Evolutionary conservation across 2,888 invertebrate genomes (phyloP).

Genomic region (Dryomyza anilis): DNA sequence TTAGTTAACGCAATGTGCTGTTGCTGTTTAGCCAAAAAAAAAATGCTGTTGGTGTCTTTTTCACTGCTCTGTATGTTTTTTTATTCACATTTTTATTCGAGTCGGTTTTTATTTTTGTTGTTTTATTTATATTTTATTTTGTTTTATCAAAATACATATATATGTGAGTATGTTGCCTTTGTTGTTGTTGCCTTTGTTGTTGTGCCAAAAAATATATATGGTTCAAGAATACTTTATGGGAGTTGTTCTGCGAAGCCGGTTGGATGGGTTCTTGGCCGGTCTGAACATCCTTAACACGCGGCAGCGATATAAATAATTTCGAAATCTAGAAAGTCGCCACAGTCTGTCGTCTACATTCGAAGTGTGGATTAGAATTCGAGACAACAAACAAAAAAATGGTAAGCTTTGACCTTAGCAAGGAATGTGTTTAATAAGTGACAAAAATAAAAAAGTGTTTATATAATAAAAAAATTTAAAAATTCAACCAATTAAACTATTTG

Average conservation of each 20-base stretch:
- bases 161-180: background rate
- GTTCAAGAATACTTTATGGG: slow-evolving; percentile 47
- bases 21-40: no score
- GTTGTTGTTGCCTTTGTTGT: background rate
- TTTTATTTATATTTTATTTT: no score
- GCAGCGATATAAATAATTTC: slow-evolving; percentile 54
- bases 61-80: no score
- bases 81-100: no score
- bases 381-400: slow-evolving; percentile 41
- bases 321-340: slow-evolving; percentile 46
- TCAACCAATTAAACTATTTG: background rate
- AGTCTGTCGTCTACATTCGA: slow-evolving; percentile 54
- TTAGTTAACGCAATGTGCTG: no score
- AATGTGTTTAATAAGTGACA: no score
- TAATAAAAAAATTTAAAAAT: background rate
- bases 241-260: slow-evolving; percentile 52
- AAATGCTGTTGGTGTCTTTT: no score
- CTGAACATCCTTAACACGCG: slow-evolving; percentile 47
- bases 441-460: background rate
- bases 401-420: slow-evolving; percentile 44
- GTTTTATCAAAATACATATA: no score
- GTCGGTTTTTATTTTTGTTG: no score
- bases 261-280: slow-evolving; percentile 40
- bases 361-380: slow-evolving; percentile 51
- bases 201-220: slow-evolving; percentile 38